Evolutionary conservation across 37 sponge, comb jelly and placozoan genomes (phyloP).

Genomic region (Crambe crambe): DNA sequence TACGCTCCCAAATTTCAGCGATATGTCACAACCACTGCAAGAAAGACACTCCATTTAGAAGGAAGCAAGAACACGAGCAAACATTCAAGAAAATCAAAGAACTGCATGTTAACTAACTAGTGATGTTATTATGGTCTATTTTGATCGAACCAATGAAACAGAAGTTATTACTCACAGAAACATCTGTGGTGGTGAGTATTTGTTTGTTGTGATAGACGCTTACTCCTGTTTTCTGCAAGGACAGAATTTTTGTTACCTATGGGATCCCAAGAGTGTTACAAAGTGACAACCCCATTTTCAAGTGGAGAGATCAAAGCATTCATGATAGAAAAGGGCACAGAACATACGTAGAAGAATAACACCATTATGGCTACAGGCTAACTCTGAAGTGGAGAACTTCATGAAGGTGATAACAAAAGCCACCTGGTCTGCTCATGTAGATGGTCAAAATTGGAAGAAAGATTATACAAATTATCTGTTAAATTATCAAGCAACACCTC

Average conservation of each 20-base stretch:
- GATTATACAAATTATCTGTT: neutral
- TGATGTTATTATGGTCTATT: slow-evolving; percentile 38
- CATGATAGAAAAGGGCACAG: slow-evolving; percentile 32
- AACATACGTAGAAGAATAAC: slow-evolving; percentile 29
- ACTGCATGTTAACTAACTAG: slow-evolving; percentile 46
- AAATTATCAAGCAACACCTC: slow-evolving; percentile 29
- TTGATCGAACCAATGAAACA: slow-evolving; percentile 33
- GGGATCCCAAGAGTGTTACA: slow-evolving; percentile 21
- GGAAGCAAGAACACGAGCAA: slow-evolving; percentile 26
- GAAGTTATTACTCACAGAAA: slow-evolving; percentile 22
- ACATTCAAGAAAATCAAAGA: slow-evolving; percentile 46
- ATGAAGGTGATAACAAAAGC: slow-evolving; percentile 42
- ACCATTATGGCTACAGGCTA: slow-evolving; percentile 33
- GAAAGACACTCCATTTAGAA: slow-evolving; percentile 26
- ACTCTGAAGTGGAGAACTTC: slow-evolving; percentile 40
- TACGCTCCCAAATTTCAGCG: slow-evolving; percentile 46
- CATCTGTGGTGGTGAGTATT: slow-evolving; percentile 48
- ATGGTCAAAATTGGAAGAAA: slow-evolving; percentile 46
- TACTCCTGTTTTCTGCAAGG: slow-evolving; percentile 34
- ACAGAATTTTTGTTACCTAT: slow-evolving; percentile 28
- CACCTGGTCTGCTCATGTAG: slow-evolving; percentile 22
- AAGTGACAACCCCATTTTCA: slow-evolving; percentile 38
- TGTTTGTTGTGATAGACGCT: slow-evolving; percentile 41
- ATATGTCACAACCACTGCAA: slow-evolving; percentile 33
- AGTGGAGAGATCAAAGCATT: neutral